Base-by-base conservation (phyloP, 1,140 invertebrate genomes). In the Arion vulgaris region DNA sequence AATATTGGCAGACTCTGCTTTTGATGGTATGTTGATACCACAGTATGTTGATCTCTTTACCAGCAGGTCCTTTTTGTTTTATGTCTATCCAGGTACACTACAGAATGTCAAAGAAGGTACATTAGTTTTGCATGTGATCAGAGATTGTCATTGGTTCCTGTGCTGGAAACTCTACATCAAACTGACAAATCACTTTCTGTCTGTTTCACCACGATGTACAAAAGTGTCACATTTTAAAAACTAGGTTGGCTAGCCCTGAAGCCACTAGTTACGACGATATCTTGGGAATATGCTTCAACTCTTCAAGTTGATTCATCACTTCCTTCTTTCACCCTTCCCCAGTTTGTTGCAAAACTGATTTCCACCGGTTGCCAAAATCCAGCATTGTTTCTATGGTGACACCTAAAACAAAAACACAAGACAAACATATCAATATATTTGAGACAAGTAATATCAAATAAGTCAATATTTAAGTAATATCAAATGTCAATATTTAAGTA, bases 341-440 rank as follows among this genome's bases (percentile, higher is more conserved):
- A 32, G 49, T 49, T n/a, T 78, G 76, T 17, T 62, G 76, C 23
- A 78, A 53, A 9, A 78, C 51, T 17, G 51, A 62, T 49, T 78
- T 78, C 76, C 76, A 78, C 26, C 53, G 49, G 23, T 28, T 41
- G 34, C 34, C 34, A 32, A 78, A 78, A 15, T 66, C 57, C 51
- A 66, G 0, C 76, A 78, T 53, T 36, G 76, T 78, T 57, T 78
- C 76, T 36, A 78, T 66, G 17, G 76, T 62, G 5, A 78, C 76
- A 66, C 76, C 76, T 78, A n/a, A 11, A 49, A 49, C 2, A 13
- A 75, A 45, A 45, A 45, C 13, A n/a, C n/a, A n/a, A n/a, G n/a
- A n/a, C n/a, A n/a, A n/a, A n/a, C n/a, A n/a, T n/a, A n/a, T n/a
- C n/a, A n/a, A n/a, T n/a, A n/a, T n/a, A n/a, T n/a, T n/a, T n/a